A percentile compares a stretch with the other conserved stretches of the same genome.
phyloP scores from a whole-genome alignment of 2,797 vertebrate genomes.

The Petrocephalus sullivani region DNA sequence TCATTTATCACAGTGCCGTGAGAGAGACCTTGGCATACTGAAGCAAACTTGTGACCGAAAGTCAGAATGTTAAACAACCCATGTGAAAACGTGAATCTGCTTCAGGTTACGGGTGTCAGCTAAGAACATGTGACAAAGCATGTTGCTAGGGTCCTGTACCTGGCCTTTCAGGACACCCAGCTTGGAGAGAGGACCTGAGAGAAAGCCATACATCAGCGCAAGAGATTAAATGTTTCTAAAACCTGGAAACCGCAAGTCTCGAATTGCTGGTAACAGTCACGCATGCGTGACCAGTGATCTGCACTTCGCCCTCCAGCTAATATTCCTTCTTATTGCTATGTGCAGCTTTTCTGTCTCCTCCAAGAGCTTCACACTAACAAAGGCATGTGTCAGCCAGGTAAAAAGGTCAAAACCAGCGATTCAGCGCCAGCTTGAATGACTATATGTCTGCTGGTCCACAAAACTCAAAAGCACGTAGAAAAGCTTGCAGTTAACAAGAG shows the following conservation, averaged over 20 bases:
- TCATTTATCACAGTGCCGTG: slow-evolving; percentile 44
- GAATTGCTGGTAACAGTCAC: too few relatives aligned
- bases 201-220: background rate
- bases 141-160: background rate
- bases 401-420: background rate
- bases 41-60: background rate
- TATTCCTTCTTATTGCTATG: too few relatives aligned
- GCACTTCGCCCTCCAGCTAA: too few relatives aligned
- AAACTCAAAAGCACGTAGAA: background rate
- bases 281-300: too few relatives aligned
- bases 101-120: background rate
- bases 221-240: background rate
- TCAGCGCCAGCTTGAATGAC: background rate
- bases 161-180: background rate
- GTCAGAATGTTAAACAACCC: slow-evolving; percentile 32
- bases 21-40: background rate
- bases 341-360: too few relatives aligned
- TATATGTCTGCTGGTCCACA: background rate
- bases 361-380: background rate
- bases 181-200: background rate
- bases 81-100: background rate
- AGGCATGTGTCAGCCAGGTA: background rate
- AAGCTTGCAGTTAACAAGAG: background rate
- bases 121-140: background rate
- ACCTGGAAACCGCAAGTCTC: background rate